phyloP scores from a whole-genome alignment of 1,140 invertebrate genomes.

The Mamestra configurata region DNA sequence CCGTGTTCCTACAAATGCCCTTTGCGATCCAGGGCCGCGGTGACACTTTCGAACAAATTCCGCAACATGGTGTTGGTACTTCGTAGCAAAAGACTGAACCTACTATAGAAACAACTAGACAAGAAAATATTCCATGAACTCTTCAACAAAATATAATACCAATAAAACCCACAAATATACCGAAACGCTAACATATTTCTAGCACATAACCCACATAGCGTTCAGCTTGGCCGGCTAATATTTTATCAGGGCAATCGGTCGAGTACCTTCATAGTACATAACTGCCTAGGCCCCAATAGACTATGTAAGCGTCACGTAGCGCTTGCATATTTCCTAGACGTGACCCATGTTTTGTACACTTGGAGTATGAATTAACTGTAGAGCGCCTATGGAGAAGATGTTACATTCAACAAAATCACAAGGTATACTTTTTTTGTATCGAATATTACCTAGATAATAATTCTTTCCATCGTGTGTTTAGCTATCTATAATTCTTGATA shows the following conservation, averaged over 20 bases:
- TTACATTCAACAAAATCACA: too few relatives aligned
- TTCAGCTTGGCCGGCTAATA: background rate
- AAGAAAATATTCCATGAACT: background rate
- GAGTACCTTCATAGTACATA: background rate
- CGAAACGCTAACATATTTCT: background rate
- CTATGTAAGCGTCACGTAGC: constrained; percentile 13
- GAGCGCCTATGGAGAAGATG: too few relatives aligned
- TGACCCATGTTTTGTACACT: constrained; percentile 23
- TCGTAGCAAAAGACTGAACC: too few relatives aligned
- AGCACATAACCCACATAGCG: background rate
- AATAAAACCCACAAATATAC: background rate
- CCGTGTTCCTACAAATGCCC: too few relatives aligned
- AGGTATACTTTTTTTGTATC: too few relatives aligned
- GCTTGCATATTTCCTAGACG: constrained; percentile 27
- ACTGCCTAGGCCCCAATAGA: background rate
- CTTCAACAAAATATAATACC: background rate
- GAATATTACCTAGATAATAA: too few relatives aligned
- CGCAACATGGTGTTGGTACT: too few relatives aligned
- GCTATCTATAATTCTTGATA: too few relatives aligned
- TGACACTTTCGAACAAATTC: too few relatives aligned
- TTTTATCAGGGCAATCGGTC: constrained; percentile 22
- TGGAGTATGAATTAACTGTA: background rate
- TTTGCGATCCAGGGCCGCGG: too few relatives aligned
- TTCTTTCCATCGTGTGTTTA: too few relatives aligned
- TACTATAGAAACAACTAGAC: background rate